A percentile compares a stretch with the other conserved stretches of the same genome.
Conservation (phyloP, 2,888 invertebrate genomes). For the Leptothorax acervorum region DNA sequence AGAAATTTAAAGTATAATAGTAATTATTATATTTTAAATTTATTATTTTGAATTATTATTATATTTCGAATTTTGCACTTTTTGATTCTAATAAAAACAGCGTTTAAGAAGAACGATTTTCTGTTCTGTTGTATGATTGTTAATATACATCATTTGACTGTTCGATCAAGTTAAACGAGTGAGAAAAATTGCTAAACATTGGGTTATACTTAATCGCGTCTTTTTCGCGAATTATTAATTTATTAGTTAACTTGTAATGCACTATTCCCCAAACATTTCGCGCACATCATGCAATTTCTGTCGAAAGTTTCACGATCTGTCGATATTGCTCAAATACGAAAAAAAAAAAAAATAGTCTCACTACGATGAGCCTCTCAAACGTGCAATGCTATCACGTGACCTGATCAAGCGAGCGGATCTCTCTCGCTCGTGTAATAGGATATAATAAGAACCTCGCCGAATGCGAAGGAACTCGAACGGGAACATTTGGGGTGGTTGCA, state of each 20-base stretch:
- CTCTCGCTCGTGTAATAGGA: conserved; percentile 59
- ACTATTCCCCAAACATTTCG: neutral
- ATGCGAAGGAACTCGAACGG: conserved; percentile 38
- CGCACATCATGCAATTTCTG: conserved; percentile 16
- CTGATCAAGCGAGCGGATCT: conserved; percentile 76
- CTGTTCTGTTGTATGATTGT: neutral
- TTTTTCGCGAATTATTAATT: neutral
- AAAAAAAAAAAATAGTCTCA: conserved; percentile 14
- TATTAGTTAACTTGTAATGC: conserved; percentile 11
- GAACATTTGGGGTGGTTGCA: conserved; percentile 58
- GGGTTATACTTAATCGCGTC: neutral
- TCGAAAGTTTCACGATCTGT: conserved; percentile 8
- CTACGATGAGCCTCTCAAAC: conserved; percentile 60
- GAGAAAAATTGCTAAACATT: neutral
- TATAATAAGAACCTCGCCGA: conserved; percentile 53
- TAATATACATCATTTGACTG: neutral
- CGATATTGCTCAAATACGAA: conserved; percentile 39
- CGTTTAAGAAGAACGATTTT: conserved; percentile 6
- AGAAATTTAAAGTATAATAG: too few relatives aligned
- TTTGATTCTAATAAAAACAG: neutral
- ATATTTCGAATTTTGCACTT: neutral
- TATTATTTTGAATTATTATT: too few relatives aligned
- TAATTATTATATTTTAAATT: too few relatives aligned
- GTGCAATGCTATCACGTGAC: conserved; percentile 83
- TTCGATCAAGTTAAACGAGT: neutral